Base-by-base conservation (phyloP, 2,113 vertebrate species). In the Eptatretus burgeri region DNA sequence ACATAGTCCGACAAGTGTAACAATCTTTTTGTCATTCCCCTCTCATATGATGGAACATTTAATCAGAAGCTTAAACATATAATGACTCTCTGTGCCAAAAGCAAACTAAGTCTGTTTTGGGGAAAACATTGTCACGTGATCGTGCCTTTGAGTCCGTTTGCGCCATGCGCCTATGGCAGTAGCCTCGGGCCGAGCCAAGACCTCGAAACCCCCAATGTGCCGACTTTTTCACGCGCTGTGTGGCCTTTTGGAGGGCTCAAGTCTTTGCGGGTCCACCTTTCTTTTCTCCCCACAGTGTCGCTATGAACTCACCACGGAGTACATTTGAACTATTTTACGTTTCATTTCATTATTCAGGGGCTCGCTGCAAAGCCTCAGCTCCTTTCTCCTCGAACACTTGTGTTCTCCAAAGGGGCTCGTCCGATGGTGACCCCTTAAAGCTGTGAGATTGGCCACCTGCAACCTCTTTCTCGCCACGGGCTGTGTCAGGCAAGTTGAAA, bases 401-500 rank as follows among this genome's bases (percentile, higher is more conserved):
- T 60, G 56, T 60, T n/a, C 20, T 41, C 27, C 27, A 41, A 41
- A 41, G 27, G 11, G n/a, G 56, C 56, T 60, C 20, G 56, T 20
- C 20, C 10, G 56, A 20, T 10, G 56, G n/a, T 60, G 56, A 60
- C 56, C 56, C 56, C 20, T 60, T 60, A 60, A 60, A 60, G n/a
- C 56, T 60, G 56, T 60, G 56, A 60, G 56, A 60, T 60, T 60
- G 56, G 56, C 56, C 56, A 60, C 56, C 56, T 60, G 56, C 56
- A 60, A 60, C 11, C 56, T 60, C 56, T 20, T 60, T 60, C 20
- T 60, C n/a, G 56, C 56, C 56, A 20, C 14, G 63, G 56, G 66
- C 68, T 52, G 62, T 18, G 51, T 51, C 62, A 63, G 52, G 65
- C 67, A 68, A 66, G 62, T 63, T 65, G 63, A 69, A 72, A 66